Conservation (phyloP, 1,140 invertebrate genomes). For the Helicoverpa armigera region DNA sequence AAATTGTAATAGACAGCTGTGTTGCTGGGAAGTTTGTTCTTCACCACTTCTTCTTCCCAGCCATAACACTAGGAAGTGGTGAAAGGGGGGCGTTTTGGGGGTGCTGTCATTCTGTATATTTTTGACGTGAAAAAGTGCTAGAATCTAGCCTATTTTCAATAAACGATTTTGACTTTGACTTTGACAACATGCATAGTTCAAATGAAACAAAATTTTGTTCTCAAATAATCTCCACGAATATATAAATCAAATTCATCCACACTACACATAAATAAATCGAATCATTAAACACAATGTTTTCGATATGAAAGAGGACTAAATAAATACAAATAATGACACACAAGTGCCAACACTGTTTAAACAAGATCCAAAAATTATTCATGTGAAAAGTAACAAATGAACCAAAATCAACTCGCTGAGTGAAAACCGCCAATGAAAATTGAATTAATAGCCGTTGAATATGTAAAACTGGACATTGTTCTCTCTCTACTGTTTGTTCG, state of each 20-base stretch:
- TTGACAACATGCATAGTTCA: too few relatives aligned
- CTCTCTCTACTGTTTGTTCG: conserved; percentile 60
- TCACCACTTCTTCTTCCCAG: too few relatives aligned
- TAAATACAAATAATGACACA: conserved; percentile 32
- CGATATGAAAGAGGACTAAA: conserved; percentile 20
- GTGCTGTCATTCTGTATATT: too few relatives aligned
- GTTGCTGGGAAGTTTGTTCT: too few relatives aligned
- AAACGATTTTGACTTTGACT: too few relatives aligned
- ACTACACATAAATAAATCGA: neutral
- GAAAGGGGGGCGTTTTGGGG: too few relatives aligned
- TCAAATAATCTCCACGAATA: neutral
- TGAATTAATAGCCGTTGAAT: conserved; percentile 82
- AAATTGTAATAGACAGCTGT: too few relatives aligned
- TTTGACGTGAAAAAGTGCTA: too few relatives aligned
- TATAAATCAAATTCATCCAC: neutral
- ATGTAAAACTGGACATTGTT: conserved; percentile 77
- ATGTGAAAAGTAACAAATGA: conserved; percentile 78
- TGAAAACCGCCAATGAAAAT: conserved; percentile 75
- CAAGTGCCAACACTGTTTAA: conserved; percentile 51
- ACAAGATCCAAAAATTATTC: conserved; percentile 67
- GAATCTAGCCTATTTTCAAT: too few relatives aligned
- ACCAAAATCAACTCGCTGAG: conserved; percentile 74
- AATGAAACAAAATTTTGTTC: too few relatives aligned
- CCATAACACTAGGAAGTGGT: too few relatives aligned
- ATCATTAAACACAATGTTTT: conserved; percentile 32